phyloP scores from a whole-genome alignment of 2,888 invertebrate genomes.

The Myathropa florea region DNA sequence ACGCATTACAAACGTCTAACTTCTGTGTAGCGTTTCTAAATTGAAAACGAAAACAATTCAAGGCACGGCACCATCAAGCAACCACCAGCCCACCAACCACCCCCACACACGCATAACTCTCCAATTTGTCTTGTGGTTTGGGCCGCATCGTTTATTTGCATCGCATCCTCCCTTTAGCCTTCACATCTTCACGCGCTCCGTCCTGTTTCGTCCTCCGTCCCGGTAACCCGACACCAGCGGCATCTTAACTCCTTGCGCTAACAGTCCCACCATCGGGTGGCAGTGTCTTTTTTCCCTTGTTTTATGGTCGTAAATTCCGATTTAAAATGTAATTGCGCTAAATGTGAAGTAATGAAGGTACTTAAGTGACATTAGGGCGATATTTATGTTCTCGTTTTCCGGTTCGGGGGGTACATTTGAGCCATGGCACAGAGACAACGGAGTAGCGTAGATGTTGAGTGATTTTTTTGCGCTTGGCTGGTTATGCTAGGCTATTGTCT shows the following conservation, averaged over 20 bases:
- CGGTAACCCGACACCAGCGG: constrained; percentile 6
- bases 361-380: constrained; percentile 70
- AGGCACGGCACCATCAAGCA: neutral
- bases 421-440: neutral
- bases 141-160: constrained; percentile 57
- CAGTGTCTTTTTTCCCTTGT: constrained; percentile 64
- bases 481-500: neutral
- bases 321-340: constrained; percentile 70
- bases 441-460: constrained; percentile 39
- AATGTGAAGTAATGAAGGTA: constrained; percentile 71
- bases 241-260: constrained; percentile 36
- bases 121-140: constrained; percentile 64
- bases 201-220: neutral
- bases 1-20: constrained; percentile 39
- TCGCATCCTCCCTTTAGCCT: constrained; percentile 51
- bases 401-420: constrained; percentile 29
- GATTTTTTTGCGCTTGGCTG: constrained; percentile 33
- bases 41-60: constrained; percentile 68
- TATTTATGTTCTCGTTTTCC: constrained; percentile 65
- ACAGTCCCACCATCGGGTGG: constrained; percentile 47
- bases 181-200: constrained; percentile 3
- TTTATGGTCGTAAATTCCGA: constrained; percentile 71
- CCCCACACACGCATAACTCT: constrained; percentile 60
- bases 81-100: neutral
- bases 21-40: constrained; percentile 26